Base-by-base conservation (phyloP, 2,888 invertebrate species). In the Melieria crassipennis region DNA sequence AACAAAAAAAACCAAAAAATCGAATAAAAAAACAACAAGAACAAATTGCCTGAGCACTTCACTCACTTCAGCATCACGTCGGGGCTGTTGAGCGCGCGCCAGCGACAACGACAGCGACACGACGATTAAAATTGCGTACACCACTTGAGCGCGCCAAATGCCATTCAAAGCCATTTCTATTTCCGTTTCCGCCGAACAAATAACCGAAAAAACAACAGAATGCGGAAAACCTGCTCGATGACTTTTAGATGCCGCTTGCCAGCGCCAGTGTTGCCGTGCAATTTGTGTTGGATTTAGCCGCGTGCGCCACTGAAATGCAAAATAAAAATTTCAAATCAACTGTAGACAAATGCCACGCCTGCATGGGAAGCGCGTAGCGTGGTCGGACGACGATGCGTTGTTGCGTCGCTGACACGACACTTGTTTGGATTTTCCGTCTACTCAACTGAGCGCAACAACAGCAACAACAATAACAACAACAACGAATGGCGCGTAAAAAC, bases 11-110 rank as follows among this genome's bases (percentile, higher is more conserved):
- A 65, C 63, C 69, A 70, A 11, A 64, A 65, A 73, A 70, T 70
- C 65, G 73, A 66, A 69, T 7, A 46, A 42, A 16, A 16, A 43
- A 11, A 55, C 6, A 56, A 58, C 16, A 47, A 47, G 11, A 60
- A 10, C 42, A 67, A n/a, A n/a, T 52, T 13, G 52, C 5, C 13
- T 9, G 11, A n/a, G 52, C 52, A 11, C 13, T 52, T 13, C 42
- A 60, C 69, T 77, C 81, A 86, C 85, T 77, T 83, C 78, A 69
- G 79, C 83, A 78, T 83, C 83, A 75, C 86, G 85, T 76, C 85
- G 81, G 67, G 84, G 84, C 77, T 80, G 75, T 70, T 83, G 80
- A 74, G 84, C 82, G 78, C 79, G 81, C 50, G 56, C 52, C 45
- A 60, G 48, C 65, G 72, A 65, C 79, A 79, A 73, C 79, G 81